A percentile compares a stretch with the other conserved stretches of the same genome.
These are phyloP conservation scores for Eulithis prunata DNA, from an alignment of 2,888 invertebrate species.

Conservation along the genomic window DNA sequence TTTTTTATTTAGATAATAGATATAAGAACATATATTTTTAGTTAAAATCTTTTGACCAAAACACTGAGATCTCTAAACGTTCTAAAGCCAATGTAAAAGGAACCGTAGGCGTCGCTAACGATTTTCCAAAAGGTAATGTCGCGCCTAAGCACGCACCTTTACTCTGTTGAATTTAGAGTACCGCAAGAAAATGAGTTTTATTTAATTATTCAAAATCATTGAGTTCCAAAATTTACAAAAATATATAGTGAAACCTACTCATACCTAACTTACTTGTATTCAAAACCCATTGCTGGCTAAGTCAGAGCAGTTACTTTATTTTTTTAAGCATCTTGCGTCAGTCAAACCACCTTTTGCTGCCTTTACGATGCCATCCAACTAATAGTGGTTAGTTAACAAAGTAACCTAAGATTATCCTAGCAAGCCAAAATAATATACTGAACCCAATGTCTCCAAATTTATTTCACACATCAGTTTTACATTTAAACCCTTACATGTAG, in stretches of 20 bases:
- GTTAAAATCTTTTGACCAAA: background rate
- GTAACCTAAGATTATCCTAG: too few relatives aligned
- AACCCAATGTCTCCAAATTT: conserved; percentile 8
- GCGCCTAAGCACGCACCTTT: conserved; percentile 61
- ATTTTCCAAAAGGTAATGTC: conserved; percentile 73
- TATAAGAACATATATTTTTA: too few relatives aligned
- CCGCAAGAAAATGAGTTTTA: background rate
- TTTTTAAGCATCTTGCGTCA: too few relatives aligned
- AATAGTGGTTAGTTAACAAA: too few relatives aligned
- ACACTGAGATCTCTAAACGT: conserved; percentile 45
- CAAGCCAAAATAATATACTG: conserved; percentile 10
- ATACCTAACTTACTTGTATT: too few relatives aligned
- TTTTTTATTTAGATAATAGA: too few relatives aligned
- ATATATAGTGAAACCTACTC: too few relatives aligned
- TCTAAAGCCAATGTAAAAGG: conserved; percentile 42
- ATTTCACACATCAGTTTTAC: conserved; percentile 16
- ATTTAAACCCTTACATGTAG: conserved; percentile 29
- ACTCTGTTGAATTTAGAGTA: conserved; percentile 58
- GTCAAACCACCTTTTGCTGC: too few relatives aligned
- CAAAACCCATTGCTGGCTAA: too few relatives aligned
- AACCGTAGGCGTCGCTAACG: conserved; percentile 76
- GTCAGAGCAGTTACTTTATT: too few relatives aligned
- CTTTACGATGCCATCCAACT: too few relatives aligned
- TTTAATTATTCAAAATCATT: background rate
- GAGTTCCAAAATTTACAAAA: too few relatives aligned